Base-by-base conservation (phyloP, 2,888 invertebrate genomes). In the Homarus gammarus region DNA sequence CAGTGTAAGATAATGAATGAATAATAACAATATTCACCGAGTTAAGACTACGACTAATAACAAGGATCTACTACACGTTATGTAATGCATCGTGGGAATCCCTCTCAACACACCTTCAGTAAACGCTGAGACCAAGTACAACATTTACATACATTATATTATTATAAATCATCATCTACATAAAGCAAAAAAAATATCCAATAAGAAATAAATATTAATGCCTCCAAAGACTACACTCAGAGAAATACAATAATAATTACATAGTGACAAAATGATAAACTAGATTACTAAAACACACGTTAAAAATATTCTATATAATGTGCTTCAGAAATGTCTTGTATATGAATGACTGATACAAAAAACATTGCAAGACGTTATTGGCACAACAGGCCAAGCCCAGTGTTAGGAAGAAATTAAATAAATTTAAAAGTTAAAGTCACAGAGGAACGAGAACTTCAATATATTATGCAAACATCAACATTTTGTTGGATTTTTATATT, bases 161-260 rank as follows among this genome's bases (percentile, higher is more conserved):
- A n/a, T n/a, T n/a, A n/a, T n/a, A n/a, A n/a, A n/a, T n/a, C n/a
- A n/a, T 70, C 70, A 22, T 31, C 27, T 38, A 38, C n/a, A 75
- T 27, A 70, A 38, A 73, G 40, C 18, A 40, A 15, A n/a, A 73
- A 73, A 40, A 38, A 12, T 12, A 75, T 75, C 27, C 31, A 49
- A 49, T 40, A 44, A 18, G 36, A 75, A 75, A 75, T 75, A 75
- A 44, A 70, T 70, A 70, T 75, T 75, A 75, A 75, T 75, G 75
- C 75, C 75, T 75, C 75, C 40, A 75, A 44, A 75, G 75, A 75
- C 44, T 75, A 75, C 49, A 75, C 15, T 31, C 27, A 49, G 73
- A 75, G 49, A 75, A 75, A 10, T 44, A 33, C 49, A 31, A n/a
- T 38, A 27, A 73, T 44, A 49, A 56, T 12, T 44, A 44, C 1